A percentile compares a stretch with the other conserved stretches of the same genome.
Conservation (phyloP, 2,113 vertebrate species). For the Xenopus tropicalis region DNA sequence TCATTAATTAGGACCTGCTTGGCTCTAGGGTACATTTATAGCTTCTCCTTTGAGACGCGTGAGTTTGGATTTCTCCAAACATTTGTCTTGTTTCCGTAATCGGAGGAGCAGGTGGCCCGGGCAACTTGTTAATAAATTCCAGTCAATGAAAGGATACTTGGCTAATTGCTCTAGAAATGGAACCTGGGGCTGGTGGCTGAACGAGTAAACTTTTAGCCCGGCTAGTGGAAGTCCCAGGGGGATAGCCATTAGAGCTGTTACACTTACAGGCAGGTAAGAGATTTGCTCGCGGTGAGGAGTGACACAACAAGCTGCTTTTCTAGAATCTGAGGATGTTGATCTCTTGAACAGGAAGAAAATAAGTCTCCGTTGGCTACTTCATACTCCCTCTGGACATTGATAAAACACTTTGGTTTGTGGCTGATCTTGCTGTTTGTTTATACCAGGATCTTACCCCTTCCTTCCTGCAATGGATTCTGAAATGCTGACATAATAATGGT, state of each 20-base stretch:
- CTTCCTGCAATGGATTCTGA: too few relatives aligned
- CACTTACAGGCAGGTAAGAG: constrained; percentile 49
- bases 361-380: constrained; percentile 28
- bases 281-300: constrained; percentile 41
- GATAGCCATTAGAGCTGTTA: constrained; percentile 43
- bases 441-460: too few relatives aligned
- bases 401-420: neutral
- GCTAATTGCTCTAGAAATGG: constrained; percentile 50
- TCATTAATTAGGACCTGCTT: too few relatives aligned
- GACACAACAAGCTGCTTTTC: constrained; percentile 1
- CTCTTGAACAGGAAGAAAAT: constrained; percentile 30
- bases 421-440: too few relatives aligned
- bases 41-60: neutral
- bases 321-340: constrained; percentile 28
- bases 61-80: constrained; percentile 1
- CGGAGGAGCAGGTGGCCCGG: constrained; percentile 54
- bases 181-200: constrained; percentile 47
- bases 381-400: constrained; percentile 18
- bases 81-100: constrained; percentile 24
- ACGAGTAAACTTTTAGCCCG: constrained; percentile 2
- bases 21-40: too few relatives aligned
- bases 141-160: constrained; percentile 43
- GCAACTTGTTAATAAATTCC: constrained; percentile 42
- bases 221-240: constrained; percentile 33
- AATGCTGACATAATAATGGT: too few relatives aligned